A percentile compares a stretch with the other conserved stretches of the same genome.
Conservation (phyloP, 2,888 invertebrate genomes). For the Lasioglossum leucozonium region DNA sequence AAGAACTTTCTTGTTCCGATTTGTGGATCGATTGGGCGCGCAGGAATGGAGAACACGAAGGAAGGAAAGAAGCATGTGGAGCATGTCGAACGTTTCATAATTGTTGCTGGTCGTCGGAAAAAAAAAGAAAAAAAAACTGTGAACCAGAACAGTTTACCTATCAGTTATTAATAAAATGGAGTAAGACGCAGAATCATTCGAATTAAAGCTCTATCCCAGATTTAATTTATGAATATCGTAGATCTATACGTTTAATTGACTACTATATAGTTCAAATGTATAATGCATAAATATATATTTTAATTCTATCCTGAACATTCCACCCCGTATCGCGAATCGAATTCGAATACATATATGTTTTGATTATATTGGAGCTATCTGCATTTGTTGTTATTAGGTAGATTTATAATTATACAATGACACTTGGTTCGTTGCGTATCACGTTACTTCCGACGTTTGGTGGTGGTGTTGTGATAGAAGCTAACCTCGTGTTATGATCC, state of each 20-base stretch:
- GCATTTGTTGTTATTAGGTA: constrained; percentile 12
- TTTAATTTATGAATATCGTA: constrained; percentile 38
- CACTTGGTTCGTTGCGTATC: background rate
- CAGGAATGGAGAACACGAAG: constrained; percentile 19
- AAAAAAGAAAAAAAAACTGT: constrained; percentile 45
- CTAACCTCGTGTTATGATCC: constrained; percentile 31
- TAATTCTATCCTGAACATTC: constrained; percentile 39
- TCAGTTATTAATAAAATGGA: constrained; percentile 75
- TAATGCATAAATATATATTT: constrained; percentile 49
- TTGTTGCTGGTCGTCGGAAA: constrained; percentile 57
- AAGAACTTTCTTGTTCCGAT: constrained; percentile 61
- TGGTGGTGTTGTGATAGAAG: constrained; percentile 10
- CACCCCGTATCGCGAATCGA: background rate
- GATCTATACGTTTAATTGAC: constrained; percentile 23
- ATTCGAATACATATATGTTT: constrained; percentile 18
- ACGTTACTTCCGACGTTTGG: constrained; percentile 24
- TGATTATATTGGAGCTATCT: background rate
- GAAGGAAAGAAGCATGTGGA: constrained; percentile 41
- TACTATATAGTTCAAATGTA: constrained; percentile 43
- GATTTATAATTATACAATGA: constrained; percentile 34
- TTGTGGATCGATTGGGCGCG: constrained; percentile 45
- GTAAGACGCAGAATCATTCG: constrained; percentile 57
- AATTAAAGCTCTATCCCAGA: constrained; percentile 36
- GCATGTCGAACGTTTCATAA: constrained; percentile 59
- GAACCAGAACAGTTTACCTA: constrained; percentile 72